A percentile compares a stretch with the other conserved stretches of the same genome.
Evolutionary conservation across 1,140 invertebrate species (phyloP).

Genomic region (Hypsibius dujardini): DNA sequence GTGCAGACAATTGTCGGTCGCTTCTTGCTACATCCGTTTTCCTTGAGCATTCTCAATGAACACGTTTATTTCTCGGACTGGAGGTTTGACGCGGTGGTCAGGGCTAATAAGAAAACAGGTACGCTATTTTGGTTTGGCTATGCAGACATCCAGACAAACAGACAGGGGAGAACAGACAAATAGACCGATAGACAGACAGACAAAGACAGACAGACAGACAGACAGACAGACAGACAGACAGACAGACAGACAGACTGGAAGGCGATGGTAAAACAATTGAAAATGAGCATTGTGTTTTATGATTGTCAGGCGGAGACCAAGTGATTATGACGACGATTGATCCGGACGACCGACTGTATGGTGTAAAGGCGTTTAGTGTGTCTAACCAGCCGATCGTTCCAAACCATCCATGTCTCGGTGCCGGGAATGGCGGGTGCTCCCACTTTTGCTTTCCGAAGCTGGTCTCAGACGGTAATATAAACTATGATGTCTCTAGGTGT

Average conservation of each 20-base stretch:
- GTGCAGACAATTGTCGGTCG: constrained; percentile 71
- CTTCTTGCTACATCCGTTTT: constrained; percentile 83
- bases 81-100: constrained; percentile 80
- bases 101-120: constrained; percentile 65
- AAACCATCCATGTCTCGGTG: constrained; percentile 55
- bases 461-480: constrained; percentile 25
- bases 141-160: too few relatives aligned
- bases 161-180: too few relatives aligned
- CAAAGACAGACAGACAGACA: too few relatives aligned
- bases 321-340: constrained; percentile 66
- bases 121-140: background rate
- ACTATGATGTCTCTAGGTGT: too few relatives aligned
- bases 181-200: too few relatives aligned
- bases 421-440: constrained; percentile 70
- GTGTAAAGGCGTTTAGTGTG: constrained; percentile 72
- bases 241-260: too few relatives aligned
- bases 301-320: constrained; percentile 46
- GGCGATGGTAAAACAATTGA: background rate
- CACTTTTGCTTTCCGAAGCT: constrained; percentile 64
- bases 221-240: too few relatives aligned
- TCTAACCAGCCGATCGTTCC: constrained; percentile 50
- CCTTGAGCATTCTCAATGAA: constrained; percentile 77
- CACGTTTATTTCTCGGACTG: constrained; percentile 95
- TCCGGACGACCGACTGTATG: constrained; percentile 62
- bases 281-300: background rate